phyloP scores from a whole-genome alignment of 1,140 invertebrate species.

The Plodia interpunctella region DNA sequence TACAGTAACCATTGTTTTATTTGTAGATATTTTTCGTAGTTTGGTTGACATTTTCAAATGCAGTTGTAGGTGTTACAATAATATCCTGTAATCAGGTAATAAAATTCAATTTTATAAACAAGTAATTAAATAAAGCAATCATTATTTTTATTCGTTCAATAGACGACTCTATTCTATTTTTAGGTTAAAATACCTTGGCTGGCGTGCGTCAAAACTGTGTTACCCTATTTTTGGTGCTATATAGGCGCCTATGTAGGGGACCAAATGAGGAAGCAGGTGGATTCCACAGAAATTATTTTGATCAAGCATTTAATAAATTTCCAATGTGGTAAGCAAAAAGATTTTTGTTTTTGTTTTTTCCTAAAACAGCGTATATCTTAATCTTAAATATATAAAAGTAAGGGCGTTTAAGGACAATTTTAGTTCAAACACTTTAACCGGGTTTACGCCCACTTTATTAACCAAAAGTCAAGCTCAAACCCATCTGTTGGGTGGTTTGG shows the following conservation, averaged over 20 bases:
- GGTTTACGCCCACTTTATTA: no score
- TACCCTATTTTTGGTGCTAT: slow-evolving; percentile 42
- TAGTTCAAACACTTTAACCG: no score
- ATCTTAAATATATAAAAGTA: no score
- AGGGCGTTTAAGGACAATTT: no score
- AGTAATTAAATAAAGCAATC: no score
- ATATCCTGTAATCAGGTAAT: slow-evolving; percentile 40
- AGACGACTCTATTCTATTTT: slow-evolving; percentile 16
- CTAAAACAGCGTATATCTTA: no score
- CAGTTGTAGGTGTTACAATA: slow-evolving; percentile 42
- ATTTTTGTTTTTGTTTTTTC: not conserved
- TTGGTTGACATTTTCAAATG: slow-evolving; percentile 56
- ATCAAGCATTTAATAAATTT: slow-evolving; percentile 53
- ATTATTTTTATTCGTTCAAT: no score
- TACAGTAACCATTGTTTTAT: no score
- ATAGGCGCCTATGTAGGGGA: slow-evolving; percentile 40
- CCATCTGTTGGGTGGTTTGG: no score
- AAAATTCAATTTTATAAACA: no score
- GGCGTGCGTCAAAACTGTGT: slow-evolving; percentile 26
- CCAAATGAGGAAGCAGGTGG: slow-evolving; percentile 44
- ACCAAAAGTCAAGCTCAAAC: no score
- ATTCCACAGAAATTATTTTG: slow-evolving; percentile 41
- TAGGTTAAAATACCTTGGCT: slow-evolving; percentile 37
- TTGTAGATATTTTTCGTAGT: slow-evolving; percentile 51
- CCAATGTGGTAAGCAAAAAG: slow-evolving; percentile 40